Percentiles rank a stretch among this genome's conserved stretches.
Evolutionary conservation across 2,797 vertebrate species (phyloP).

Genomic region (Phataginus tetradactyla): DNA sequence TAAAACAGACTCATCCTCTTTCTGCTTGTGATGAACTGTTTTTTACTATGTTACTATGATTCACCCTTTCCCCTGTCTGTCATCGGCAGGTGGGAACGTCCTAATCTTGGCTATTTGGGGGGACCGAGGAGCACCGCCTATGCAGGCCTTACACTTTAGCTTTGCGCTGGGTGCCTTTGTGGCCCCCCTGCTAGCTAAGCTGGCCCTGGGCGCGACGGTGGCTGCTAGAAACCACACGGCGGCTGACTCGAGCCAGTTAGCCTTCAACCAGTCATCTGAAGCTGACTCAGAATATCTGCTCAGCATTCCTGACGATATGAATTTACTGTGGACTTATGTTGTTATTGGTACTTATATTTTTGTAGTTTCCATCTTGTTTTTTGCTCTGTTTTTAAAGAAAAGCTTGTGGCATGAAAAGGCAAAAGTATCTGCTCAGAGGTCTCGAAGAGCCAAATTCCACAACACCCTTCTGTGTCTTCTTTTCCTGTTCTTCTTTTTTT

Average conservation of each 20-base stretch:
- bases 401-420: slow-evolving; percentile 76
- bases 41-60: background rate
- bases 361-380: slow-evolving; percentile 88
- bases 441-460: slow-evolving; percentile 89
- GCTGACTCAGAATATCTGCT: background rate
- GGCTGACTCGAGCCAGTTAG: slow-evolving; percentile 18
- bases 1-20: background rate
- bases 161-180: slow-evolving; percentile 94
- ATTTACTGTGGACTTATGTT: slow-evolving; percentile 92
- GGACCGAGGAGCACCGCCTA: slow-evolving; percentile 90
- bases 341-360: slow-evolving; percentile 91
- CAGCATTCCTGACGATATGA: slow-evolving; percentile 21
- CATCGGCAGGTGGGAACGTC: slow-evolving; percentile 92
- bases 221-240: slow-evolving; percentile 42
- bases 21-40: background rate
- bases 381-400: slow-evolving; percentile 87
- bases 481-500: slow-evolving; percentile 94
- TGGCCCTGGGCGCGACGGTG: slow-evolving; percentile 78
- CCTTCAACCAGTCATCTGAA: background rate
- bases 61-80: slow-evolving; percentile 54
- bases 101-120: slow-evolving; percentile 93
- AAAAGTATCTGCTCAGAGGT: slow-evolving; percentile 77
- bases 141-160: slow-evolving; percentile 98
- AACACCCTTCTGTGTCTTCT: slow-evolving; percentile 89
- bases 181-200: slow-evolving; percentile 94